These are phyloP conservation scores for Pollicipes pollicipes DNA, from an alignment of 1,140 invertebrate species.

Conservation along the genomic window DNA sequence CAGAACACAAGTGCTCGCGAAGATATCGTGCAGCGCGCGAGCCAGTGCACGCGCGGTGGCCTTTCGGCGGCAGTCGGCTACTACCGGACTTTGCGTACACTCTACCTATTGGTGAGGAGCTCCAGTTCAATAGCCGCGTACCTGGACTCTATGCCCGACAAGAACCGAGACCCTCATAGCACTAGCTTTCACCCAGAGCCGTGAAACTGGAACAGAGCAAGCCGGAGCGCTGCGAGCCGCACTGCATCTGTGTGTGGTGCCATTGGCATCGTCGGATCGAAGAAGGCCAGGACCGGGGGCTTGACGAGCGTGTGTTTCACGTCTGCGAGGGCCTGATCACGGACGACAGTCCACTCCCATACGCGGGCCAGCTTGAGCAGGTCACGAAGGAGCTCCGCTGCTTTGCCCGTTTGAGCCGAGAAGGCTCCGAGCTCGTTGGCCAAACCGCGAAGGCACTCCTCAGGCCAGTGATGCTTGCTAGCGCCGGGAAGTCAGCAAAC, in stretches of 20 bases:
- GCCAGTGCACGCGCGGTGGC: not conserved
- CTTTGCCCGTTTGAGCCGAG: not conserved
- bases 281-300: not conserved
- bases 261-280: not conserved
- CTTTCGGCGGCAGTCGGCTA: not conserved
- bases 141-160: not conserved
- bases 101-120: not conserved
- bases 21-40: not conserved
- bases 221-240: not conserved
- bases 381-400: not conserved
- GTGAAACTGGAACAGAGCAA: not conserved
- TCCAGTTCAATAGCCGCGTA: not conserved
- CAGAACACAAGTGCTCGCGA: not conserved
- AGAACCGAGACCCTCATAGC: not conserved
- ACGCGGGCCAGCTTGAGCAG: not conserved
- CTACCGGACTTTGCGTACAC: not conserved
- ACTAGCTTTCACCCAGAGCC: not conserved
- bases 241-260: not conserved
- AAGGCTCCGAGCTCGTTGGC: slow-evolving; percentile 7
- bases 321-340: not conserved
- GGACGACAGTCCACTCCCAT: not conserved
- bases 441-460: slow-evolving; percentile 5
- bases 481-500: slow-evolving; percentile 5
- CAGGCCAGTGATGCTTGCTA: slow-evolving; percentile 4
- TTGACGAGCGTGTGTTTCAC: not conserved